Evolutionary conservation across 2,113 vertebrate genomes (phyloP).

Genomic region (Seriola dumerili): DNA sequence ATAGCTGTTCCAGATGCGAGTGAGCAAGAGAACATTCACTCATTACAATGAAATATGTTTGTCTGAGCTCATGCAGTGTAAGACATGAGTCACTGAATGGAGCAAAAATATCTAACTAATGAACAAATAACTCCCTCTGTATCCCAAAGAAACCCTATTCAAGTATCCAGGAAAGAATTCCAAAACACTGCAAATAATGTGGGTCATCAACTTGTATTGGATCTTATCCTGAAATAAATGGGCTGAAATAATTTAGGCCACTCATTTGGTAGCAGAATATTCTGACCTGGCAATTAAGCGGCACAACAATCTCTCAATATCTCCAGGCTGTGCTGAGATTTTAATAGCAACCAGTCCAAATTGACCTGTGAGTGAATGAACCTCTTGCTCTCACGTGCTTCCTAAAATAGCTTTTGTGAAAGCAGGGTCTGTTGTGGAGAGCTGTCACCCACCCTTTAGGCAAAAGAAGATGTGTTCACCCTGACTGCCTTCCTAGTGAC

Average conservation of each 20-base stretch:
- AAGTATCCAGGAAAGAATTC: constrained; percentile 30
- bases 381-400: constrained; percentile 68
- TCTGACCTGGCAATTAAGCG: constrained; percentile 62
- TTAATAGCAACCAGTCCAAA: constrained; percentile 54
- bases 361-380: constrained; percentile 65
- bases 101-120: constrained; percentile 33
- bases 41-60: constrained; percentile 16
- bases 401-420: constrained; percentile 84
- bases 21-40: background rate
- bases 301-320: constrained; percentile 50
- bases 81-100: constrained; percentile 13
- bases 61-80: constrained; percentile 17
- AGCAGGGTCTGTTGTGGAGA: constrained; percentile 71
- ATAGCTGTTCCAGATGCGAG: constrained; percentile 40
- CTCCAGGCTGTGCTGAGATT: constrained; percentile 45
- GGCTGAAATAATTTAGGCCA: constrained; percentile 63
- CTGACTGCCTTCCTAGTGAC: constrained; percentile 64
- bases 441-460: constrained; percentile 62
- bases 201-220: constrained; percentile 63
- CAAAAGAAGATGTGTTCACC: constrained; percentile 65
- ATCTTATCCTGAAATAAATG: constrained; percentile 64
- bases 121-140: constrained; percentile 27
- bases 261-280: constrained; percentile 56
- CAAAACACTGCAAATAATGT: constrained; percentile 65
- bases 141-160: constrained; percentile 40